These are phyloP conservation scores for Momotus momota DNA, from an alignment of 2,797 vertebrate species.

Conservation along the genomic window DNA sequence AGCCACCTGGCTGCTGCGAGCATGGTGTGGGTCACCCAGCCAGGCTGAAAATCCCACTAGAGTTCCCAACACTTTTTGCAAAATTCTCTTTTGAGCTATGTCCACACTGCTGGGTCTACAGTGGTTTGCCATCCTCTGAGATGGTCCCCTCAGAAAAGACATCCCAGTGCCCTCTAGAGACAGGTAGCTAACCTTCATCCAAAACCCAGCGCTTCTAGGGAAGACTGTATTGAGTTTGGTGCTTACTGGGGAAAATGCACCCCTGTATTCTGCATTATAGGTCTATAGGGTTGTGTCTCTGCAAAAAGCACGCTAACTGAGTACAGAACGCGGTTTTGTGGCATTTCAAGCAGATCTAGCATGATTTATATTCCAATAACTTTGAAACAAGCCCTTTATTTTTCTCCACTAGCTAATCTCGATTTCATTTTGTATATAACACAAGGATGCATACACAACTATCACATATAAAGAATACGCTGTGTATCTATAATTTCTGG, in stretches of 20 bases:
- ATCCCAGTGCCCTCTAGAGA: neutral
- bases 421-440: neutral
- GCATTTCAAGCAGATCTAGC: neutral
- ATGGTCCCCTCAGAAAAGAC: neutral
- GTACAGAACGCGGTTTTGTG: neutral
- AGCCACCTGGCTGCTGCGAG: too few relatives aligned
- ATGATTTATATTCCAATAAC: neutral
- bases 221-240: neutral
- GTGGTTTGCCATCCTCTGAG: neutral
- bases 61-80: neutral
- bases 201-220: neutral
- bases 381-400: neutral
- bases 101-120: neutral
- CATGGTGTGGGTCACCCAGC: neutral
- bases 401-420: neutral
- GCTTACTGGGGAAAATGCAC: neutral
- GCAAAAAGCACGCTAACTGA: neutral
- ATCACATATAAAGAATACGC: accelerated
- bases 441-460: neutral
- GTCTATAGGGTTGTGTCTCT: neutral
- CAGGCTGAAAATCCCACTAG: neutral
- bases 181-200: neutral
- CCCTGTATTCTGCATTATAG: neutral
- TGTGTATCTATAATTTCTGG: neutral
- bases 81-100: neutral